Percentiles rank a stretch among this genome's conserved stretches.
phyloP scores from a whole-genome alignment of 2,888 invertebrate species.

The Ectemnius cavifrons region DNA sequence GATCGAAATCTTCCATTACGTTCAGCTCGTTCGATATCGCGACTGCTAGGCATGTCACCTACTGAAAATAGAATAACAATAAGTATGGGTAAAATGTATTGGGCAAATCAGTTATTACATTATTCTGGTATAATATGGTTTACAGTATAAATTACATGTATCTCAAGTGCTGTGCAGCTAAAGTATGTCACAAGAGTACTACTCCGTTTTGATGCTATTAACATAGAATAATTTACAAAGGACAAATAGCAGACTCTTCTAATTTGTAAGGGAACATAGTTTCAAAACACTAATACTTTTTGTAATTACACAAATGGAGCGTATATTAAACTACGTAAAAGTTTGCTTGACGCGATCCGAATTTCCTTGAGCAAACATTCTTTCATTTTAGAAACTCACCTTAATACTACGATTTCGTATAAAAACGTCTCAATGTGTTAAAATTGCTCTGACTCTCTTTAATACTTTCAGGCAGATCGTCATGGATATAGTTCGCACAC shows the following conservation, averaged over 20 bases:
- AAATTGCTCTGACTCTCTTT: slow-evolving; percentile 25
- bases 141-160: neutral
- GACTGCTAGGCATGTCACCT: slow-evolving; percentile 79
- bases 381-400: slow-evolving; percentile 20
- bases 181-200: too few relatives aligned
- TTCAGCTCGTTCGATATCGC: slow-evolving; percentile 75
- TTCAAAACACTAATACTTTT: too few relatives aligned
- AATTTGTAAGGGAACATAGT: too few relatives aligned
- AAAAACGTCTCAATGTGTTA: slow-evolving; percentile 24
- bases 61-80: slow-evolving; percentile 57
- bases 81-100: neutral
- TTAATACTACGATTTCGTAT: slow-evolving; percentile 18
- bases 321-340: too few relatives aligned
- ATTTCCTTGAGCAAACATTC: neutral
- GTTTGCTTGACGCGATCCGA: neutral
- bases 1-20: slow-evolving; percentile 77
- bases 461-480: slow-evolving; percentile 43
- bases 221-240: too few relatives aligned
- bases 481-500: slow-evolving; percentile 41
- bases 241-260: too few relatives aligned
- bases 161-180: neutral
- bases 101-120: neutral
- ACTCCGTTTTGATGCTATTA: too few relatives aligned
- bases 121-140: neutral
- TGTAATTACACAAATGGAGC: too few relatives aligned